A percentile compares a stretch with the other conserved stretches of the same genome.
Evolutionary conservation across 53 echinoderm and acorn worm species (phyloP).

Genomic region (Mesocentrotus franciscanus): DNA sequence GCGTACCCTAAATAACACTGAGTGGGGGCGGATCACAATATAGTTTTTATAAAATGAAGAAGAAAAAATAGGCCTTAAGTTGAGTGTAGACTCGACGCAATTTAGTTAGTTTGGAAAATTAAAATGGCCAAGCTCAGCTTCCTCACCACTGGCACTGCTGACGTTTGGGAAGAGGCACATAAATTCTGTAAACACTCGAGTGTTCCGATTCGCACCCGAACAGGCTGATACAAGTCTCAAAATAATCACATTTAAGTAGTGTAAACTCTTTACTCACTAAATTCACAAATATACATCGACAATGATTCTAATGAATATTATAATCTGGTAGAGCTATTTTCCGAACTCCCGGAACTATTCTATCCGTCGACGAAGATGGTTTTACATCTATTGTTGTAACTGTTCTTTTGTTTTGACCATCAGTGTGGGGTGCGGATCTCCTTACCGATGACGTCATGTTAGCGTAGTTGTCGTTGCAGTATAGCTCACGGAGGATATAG

Average conservation of each 20-base stretch:
- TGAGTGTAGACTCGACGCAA: too few species aligned
- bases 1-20: too few species aligned
- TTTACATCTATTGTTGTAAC: neutral
- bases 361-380: neutral
- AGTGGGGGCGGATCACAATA: too few species aligned
- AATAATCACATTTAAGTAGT: neutral
- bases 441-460: neutral
- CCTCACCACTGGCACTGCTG: neutral
- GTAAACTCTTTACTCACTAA: neutral
- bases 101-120: neutral
- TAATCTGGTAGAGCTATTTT: conserved; percentile 11
- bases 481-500: conserved; percentile 38
- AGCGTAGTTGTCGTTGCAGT: conserved; percentile 15
- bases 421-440: neutral
- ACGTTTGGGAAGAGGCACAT: neutral
- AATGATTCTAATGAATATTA: neutral
- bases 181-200: neutral
- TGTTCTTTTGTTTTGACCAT: neutral
- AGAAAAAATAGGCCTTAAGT: too few species aligned
- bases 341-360: conserved; percentile 19
- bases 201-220: neutral
- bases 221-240: neutral
- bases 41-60: too few species aligned
- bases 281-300: neutral
- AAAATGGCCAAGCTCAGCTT: neutral